phyloP scores from a whole-genome alignment of 1,140 invertebrate genomes.

The Metopolophium dirhodum region DNA sequence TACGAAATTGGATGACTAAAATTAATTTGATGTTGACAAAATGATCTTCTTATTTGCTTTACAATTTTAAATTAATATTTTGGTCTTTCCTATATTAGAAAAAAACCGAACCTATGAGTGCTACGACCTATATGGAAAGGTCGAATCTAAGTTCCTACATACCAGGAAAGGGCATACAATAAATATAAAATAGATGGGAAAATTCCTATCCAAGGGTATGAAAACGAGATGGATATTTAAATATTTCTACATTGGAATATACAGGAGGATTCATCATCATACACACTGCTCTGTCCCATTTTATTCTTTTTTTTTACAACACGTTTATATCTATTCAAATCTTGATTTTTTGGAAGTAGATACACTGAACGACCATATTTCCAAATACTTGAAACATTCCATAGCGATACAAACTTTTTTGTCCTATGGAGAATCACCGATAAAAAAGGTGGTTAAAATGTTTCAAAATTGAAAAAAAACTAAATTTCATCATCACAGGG shows the following conservation, averaged over 20 bases:
- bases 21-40: not conserved
- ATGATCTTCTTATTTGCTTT: not conserved
- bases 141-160: not conserved
- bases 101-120: not conserved
- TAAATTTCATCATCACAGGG: not conserved
- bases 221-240: not conserved
- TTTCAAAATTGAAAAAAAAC: not conserved
- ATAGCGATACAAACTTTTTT: not conserved
- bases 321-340: not conserved
- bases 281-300: not conserved
- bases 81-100: not conserved
- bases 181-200: not conserved
- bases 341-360: not conserved
- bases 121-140: not conserved
- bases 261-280: not conserved
- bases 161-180: not conserved
- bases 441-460: not conserved
- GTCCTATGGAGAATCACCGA: not conserved
- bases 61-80: not conserved
- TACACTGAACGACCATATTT: too few relatives aligned
- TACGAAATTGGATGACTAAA: not conserved
- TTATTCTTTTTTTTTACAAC: not conserved
- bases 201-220: not conserved
- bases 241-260: not conserved
- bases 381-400: too few relatives aligned